Evolutionary conservation across 2,113 vertebrate species (phyloP).

Genomic region (Semnornis frantzii): DNA sequence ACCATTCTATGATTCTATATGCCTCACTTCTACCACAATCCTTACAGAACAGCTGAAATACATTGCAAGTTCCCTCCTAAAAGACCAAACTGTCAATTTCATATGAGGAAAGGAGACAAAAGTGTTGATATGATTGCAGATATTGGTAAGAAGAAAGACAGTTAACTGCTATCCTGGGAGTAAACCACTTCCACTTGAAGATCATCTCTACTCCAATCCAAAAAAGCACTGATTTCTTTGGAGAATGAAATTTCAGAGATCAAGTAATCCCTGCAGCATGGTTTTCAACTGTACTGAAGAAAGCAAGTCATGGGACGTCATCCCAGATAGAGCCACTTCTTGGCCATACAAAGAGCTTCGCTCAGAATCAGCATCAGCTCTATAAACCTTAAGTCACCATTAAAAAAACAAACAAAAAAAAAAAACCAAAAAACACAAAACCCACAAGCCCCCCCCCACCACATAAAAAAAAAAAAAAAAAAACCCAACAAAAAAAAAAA

Average conservation of each 20-base stretch:
- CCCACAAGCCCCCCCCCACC: no score
- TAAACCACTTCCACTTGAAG: not conserved
- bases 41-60: not conserved
- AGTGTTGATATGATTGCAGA: not conserved
- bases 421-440: not conserved
- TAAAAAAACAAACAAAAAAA: not conserved
- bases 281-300: not conserved
- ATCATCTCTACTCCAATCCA: not conserved
- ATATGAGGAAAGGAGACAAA: not conserved
- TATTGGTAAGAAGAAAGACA: not conserved
- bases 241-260: not conserved
- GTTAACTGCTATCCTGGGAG: not conserved
- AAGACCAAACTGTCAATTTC: not conserved
- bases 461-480: no score
- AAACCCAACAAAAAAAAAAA: no score
- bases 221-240: not conserved
- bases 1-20: no score
- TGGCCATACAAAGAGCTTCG: not conserved
- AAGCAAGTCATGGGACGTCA: not conserved
- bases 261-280: not conserved
- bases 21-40: not conserved
- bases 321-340: not conserved
- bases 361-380: not conserved
- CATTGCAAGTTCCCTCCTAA: not conserved
- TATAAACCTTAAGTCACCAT: not conserved